Evolutionary conservation across 2,888 invertebrate genomes (phyloP).

Genomic region (Laothoe populi): DNA sequence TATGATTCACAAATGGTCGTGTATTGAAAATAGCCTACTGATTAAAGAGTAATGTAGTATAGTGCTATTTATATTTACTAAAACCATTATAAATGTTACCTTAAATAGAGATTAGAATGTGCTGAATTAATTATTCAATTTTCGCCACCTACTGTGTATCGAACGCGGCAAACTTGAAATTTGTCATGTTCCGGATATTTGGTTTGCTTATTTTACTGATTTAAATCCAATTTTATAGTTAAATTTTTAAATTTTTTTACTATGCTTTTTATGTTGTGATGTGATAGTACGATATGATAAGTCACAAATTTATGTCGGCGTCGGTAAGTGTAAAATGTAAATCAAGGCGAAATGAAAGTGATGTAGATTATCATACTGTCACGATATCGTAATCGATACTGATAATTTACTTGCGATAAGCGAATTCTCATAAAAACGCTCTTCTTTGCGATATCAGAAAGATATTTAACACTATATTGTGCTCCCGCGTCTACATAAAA

Average conservation of each 20-base stretch:
- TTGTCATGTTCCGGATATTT: too few relatives aligned
- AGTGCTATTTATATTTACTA: not conserved
- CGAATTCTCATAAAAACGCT: conserved; percentile 48
- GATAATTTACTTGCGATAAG: conserved; percentile 65
- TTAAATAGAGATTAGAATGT: too few relatives aligned
- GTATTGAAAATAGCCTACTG: conserved; percentile 7
- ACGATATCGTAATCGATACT: conserved; percentile 70
- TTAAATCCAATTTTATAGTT: not conserved
- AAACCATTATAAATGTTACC: too few relatives aligned
- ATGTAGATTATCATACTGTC: conserved; percentile 56
- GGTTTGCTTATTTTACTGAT: not conserved
- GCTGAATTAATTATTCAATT: too few relatives aligned
- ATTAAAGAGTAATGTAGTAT: not conserved
- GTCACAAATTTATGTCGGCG: not conserved
- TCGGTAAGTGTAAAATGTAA: conserved; percentile 41
- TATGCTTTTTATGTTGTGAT: not conserved
- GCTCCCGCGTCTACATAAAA: too few relatives aligned
- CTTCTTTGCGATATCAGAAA: conserved; percentile 40
- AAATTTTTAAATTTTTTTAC: not conserved
- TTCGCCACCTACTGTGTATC: too few relatives aligned
- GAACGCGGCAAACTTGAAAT: too few relatives aligned
- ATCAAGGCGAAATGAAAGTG: conserved; percentile 47
- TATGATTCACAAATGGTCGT: not conserved
- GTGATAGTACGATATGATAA: not conserved
- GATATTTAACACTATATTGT: conserved; percentile 31